phyloP scores from a whole-genome alignment of 2,888 invertebrate genomes.

The Drosophila differens region DNA sequence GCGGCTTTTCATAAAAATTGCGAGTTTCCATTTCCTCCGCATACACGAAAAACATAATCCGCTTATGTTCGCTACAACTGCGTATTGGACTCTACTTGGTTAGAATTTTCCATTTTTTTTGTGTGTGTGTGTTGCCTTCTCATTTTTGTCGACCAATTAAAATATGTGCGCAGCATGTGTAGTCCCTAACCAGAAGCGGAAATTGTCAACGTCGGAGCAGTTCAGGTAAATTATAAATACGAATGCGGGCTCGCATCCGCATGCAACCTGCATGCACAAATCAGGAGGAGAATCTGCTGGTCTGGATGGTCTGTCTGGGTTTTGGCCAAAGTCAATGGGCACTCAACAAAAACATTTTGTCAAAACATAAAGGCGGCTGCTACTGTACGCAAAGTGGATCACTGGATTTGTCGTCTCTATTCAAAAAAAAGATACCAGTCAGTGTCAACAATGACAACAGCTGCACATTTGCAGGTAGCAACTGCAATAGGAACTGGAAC shows the following conservation, averaged over 20 bases:
- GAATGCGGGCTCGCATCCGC: constrained; percentile 30
- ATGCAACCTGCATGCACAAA: constrained; percentile 52
- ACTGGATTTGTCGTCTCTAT: constrained; percentile 59
- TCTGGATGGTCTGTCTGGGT: constrained; percentile 1
- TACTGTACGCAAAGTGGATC: constrained; percentile 77
- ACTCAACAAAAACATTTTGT: constrained; percentile 78
- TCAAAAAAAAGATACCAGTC: constrained; percentile 22
- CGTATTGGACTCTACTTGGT: constrained; percentile 60
- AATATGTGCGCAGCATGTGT: constrained; percentile 61
- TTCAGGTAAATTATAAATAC: constrained; percentile 60
- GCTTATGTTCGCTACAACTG: constrained; percentile 66
- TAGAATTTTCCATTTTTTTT: constrained; percentile 30
- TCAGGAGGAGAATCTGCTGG: constrained; percentile 24
- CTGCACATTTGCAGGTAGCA: constrained; percentile 58
- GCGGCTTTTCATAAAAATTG: constrained; percentile 78
- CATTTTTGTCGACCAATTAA: constrained; percentile 69
- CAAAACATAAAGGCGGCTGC: constrained; percentile 74
- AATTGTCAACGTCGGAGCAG: constrained; percentile 64
- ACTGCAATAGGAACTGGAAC: constrained; percentile 1
- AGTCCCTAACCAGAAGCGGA: constrained; percentile 54
- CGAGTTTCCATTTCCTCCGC: constrained; percentile 68
- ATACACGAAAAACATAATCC: constrained; percentile 66
- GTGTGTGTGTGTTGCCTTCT: constrained; percentile 24
- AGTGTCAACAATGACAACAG: constrained; percentile 56
- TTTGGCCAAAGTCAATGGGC: constrained; percentile 69